Percentiles rank a stretch among this genome's conserved stretches.
Evolutionary conservation across 2,888 invertebrate species (phyloP).

Genomic region (Phengaris alcon): DNA sequence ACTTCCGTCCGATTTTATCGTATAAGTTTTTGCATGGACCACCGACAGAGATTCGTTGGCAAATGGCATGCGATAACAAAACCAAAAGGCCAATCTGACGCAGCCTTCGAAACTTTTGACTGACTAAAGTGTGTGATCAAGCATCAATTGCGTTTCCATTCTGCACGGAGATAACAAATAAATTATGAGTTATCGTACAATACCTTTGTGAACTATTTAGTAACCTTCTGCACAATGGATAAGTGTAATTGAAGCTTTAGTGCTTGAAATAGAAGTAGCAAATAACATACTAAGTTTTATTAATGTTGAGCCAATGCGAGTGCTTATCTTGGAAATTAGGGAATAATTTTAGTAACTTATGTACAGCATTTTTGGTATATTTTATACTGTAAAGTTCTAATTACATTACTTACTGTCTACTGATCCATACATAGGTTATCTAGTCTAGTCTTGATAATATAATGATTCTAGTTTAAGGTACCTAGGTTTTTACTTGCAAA

Average conservation of each 20-base stretch:
- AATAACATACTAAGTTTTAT: not conserved
- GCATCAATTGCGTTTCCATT: slow-evolving; percentile 2
- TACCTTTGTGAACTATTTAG: not conserved
- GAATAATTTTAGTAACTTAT: not conserved
- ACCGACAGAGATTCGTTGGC: not conserved
- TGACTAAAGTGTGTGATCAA: slow-evolving; percentile 18
- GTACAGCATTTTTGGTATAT: not conserved
- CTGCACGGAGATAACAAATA: not conserved
- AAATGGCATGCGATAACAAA: slow-evolving; percentile 14
- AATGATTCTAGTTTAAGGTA: not conserved
- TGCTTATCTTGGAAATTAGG: not conserved
- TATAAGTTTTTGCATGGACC: slow-evolving; percentile 12
- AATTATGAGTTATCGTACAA: not conserved
- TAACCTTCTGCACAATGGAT: not conserved
- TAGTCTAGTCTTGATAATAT: not conserved
- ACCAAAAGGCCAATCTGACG: slow-evolving; percentile 20
- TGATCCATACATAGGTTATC: not conserved
- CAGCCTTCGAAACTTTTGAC: slow-evolving; percentile 14
- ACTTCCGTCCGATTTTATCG: too few relatives aligned
- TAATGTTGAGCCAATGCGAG: not conserved
- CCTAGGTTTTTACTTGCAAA: not conserved
- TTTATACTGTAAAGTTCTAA: not conserved
- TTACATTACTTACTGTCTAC: too few relatives aligned
- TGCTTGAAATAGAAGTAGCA: slow-evolving; percentile 8
- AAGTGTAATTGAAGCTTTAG: not conserved